phyloP scores from a whole-genome alignment of 2,113 vertebrate genomes.

The Oplegnathus fasciatus region DNA sequence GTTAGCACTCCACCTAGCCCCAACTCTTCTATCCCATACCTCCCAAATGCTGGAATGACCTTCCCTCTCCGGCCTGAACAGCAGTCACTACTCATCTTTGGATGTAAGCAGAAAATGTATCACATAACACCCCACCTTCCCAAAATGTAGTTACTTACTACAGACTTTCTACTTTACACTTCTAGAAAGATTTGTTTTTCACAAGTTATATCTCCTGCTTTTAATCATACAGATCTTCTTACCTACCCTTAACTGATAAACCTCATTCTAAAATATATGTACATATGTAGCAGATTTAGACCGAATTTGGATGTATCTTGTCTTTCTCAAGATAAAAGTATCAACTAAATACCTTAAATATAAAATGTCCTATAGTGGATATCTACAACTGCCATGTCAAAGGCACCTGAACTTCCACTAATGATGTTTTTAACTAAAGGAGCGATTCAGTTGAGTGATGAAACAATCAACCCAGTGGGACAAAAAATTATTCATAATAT shows the following conservation, averaged over 20 bases:
- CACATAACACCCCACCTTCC: neutral
- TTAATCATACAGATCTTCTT: neutral
- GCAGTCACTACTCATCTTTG: constrained; percentile 23
- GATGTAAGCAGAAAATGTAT: neutral
- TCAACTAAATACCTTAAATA: neutral
- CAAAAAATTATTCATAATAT: neutral
- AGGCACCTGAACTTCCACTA: neutral
- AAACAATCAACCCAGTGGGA: neutral
- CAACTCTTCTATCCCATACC: constrained; percentile 40
- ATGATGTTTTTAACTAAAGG: too few relatives aligned
- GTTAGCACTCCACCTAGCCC: constrained; percentile 51
- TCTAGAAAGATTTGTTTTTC: neutral
- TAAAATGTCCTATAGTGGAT: neutral
- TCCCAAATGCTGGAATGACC: constrained; percentile 57
- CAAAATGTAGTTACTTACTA: too few relatives aligned
- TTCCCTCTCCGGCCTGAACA: constrained; percentile 27
- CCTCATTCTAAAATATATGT: neutral
- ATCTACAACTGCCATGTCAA: neutral
- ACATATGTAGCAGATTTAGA: neutral
- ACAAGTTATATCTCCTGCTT: neutral
- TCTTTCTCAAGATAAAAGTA: neutral
- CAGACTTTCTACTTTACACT: neutral
- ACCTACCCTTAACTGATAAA: neutral
- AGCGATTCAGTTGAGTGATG: too few relatives aligned
- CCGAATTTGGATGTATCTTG: neutral